phyloP scores from a whole-genome alignment of 2,888 invertebrate species.

The Apamea crenata region DNA sequence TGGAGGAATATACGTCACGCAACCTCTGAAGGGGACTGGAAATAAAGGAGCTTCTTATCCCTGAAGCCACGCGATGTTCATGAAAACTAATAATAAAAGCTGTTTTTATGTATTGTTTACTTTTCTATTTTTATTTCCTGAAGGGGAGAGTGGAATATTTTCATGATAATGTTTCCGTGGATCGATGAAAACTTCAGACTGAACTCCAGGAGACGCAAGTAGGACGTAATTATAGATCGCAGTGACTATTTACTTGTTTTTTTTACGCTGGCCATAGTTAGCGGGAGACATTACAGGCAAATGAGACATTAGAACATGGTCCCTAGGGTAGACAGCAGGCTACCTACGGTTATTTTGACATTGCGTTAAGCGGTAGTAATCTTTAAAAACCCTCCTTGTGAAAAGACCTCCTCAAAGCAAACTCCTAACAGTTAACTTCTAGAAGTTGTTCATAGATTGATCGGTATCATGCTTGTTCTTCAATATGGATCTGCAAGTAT shows the following conservation, averaged over 20 bases:
- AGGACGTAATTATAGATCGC: background rate
- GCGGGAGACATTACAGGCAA: background rate
- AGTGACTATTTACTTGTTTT: background rate
- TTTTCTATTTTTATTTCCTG: slow-evolving; percentile 36
- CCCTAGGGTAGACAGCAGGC: background rate
- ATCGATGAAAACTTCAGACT: background rate
- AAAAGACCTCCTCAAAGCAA: background rate
- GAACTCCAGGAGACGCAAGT: background rate
- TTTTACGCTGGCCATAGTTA: background rate
- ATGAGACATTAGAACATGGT: background rate
- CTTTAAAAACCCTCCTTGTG: background rate
- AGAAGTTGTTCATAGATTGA: background rate
- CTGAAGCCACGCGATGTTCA: slow-evolving; percentile 55
- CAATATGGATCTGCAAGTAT: slow-evolving; percentile 31
- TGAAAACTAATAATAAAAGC: slow-evolving; percentile 15
- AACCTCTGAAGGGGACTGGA: slow-evolving; percentile 39
- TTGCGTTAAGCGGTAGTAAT: background rate
- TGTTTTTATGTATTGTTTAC: slow-evolving; percentile 42
- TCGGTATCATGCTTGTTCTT: background rate
- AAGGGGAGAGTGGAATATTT: slow-evolving; percentile 6
- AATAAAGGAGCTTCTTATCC: slow-evolving; percentile 23
- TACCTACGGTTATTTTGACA: background rate
- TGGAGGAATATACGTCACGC: slow-evolving; percentile 37
- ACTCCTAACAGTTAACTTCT: background rate
- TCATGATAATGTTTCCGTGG: slow-evolving; percentile 5